These are phyloP conservation scores for Netelia melanura DNA, from an alignment of 2,888 invertebrate genomes.

Conservation along the genomic window DNA sequence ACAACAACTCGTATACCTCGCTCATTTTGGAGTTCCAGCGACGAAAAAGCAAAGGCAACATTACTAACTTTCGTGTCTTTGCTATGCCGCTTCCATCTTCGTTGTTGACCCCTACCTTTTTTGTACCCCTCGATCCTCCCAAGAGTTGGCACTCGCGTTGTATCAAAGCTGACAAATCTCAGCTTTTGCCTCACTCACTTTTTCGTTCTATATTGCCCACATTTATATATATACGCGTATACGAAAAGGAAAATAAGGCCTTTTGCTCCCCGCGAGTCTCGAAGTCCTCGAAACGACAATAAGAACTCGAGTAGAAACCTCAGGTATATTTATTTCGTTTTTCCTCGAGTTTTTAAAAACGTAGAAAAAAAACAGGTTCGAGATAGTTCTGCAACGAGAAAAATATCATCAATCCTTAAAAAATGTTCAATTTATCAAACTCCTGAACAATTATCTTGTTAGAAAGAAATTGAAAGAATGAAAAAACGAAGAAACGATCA, in stretches of 20 bases:
- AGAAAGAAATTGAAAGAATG: background rate
- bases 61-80: background rate
- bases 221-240: background rate
- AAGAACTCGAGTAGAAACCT: conserved; percentile 38
- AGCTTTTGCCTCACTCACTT: conserved; percentile 14
- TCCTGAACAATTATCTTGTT: background rate
- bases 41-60: conserved; percentile 39
- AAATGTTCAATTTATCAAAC: conserved; percentile 10
- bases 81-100: background rate
- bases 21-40: conserved; percentile 36
- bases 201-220: background rate
- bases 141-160: background rate
- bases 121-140: background rate
- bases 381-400: conserved; percentile 32
- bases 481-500: background rate
- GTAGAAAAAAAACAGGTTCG: conserved; percentile 1
- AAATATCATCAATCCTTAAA: conserved; percentile 27
- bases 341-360: background rate
- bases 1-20: conserved; percentile 7
- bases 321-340: conserved; percentile 22
- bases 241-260: background rate
- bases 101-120: conserved; percentile 28
- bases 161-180: background rate
- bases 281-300: conserved; percentile 46
- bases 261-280: background rate